Conservation (phyloP, 2,113 vertebrate species). For the Coracopsis vasa region DNA sequence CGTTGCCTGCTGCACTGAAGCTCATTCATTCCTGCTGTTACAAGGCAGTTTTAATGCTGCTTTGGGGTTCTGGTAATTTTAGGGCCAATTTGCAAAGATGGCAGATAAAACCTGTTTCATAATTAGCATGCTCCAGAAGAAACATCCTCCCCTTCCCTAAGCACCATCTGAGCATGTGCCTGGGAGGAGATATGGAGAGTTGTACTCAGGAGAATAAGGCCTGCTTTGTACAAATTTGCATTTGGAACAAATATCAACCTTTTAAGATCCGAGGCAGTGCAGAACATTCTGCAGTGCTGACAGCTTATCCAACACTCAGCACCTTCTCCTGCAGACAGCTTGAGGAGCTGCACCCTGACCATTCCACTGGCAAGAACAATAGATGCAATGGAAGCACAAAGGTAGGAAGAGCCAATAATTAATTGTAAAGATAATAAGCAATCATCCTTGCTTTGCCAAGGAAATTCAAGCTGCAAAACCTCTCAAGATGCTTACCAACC, state of each 20-base stretch:
- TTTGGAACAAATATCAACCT: not conserved
- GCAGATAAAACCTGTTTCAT: constrained; percentile 41
- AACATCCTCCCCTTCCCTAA: not conserved
- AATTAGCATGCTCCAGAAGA: constrained; percentile 11
- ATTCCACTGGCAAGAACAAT: not conserved
- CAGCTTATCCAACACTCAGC: not conserved
- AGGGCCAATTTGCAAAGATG: constrained; percentile 28
- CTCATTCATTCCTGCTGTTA: not conserved
- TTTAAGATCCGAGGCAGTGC: not conserved
- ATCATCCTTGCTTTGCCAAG: not conserved
- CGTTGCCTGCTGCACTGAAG: not conserved
- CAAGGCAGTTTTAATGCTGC: constrained; percentile 29
- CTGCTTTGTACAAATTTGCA: constrained; percentile 11
- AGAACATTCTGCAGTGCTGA: not conserved
- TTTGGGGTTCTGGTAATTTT: constrained; percentile 34
- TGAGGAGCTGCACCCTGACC: not conserved
- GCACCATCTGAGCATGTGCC: constrained; percentile 28
- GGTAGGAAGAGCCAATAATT: not conserved
- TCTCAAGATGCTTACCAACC: not conserved
- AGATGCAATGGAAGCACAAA: not conserved
- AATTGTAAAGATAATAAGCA: not conserved
- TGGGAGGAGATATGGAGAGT: constrained; percentile 1
- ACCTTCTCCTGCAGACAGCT: not conserved
- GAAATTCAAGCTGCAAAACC: not conserved
- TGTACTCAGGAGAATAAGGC: constrained; percentile 18